Evolutionary conservation across 2,888 invertebrate species (phyloP), one percentile per base, ranked within the genome.

Genomic region (Spatulosminthurus flaviceps): DNA sequence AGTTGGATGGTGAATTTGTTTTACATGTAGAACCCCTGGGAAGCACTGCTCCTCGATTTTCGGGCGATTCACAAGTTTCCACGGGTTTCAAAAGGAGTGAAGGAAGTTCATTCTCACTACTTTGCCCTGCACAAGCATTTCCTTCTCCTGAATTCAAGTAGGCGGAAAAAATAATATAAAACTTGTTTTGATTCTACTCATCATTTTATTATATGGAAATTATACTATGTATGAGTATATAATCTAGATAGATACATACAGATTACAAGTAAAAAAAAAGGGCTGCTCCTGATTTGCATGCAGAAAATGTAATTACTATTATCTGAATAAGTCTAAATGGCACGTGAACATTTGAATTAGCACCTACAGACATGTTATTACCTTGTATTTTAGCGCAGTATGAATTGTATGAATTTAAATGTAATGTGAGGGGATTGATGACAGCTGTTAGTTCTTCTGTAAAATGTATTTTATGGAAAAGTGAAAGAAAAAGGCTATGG

Each of bases 11-110:
- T n/a, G n/a, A n/a, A n/a, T n/a, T n/a, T n/a, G n/a, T n/a, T n/a
- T n/a, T n/a, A n/a, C n/a, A n/a, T n/a, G n/a, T 19, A 51, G 51
- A 88, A 86, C 88, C 88, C 82, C 87, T 88, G 79, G 88, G 88
- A 84, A 87, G 87, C 78, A 88, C 88, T 71, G 87, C 86, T 82
- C 88, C 88, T 77, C 88, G 87, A 84, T 86, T 87, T 86, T 88
- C 88, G 79, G 88, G 88, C 79, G 87, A 87, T 29, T 51, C 74
- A 4, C 79, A 79, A 60, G 41, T 75, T 21, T 61, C 69, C 11
- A 42, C 51, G 4, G 73, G 79, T 21, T 79, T 74, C 28, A 41
- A 21, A 5, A 2, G 67, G 9, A 41, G 9, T 24, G 82, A 82
- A 79, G 83, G 83, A 51, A 71, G 64, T 16, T 81, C 81, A 13